phyloP scores from a whole-genome alignment of 2,888 invertebrate species.

The Drosophila borealis region DNA sequence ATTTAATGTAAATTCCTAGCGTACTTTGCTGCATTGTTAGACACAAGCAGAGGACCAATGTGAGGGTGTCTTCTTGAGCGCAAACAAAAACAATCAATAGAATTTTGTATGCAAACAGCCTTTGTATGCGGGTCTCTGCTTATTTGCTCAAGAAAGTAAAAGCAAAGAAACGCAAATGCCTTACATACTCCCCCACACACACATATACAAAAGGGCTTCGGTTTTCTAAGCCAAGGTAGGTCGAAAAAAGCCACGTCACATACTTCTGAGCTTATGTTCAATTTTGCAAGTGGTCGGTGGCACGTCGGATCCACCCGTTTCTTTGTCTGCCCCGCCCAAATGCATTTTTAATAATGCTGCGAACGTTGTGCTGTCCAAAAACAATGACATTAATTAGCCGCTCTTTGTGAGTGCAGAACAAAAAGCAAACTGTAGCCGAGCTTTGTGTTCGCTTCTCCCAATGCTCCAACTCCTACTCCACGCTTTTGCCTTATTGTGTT shows the following conservation, averaged over 20 bases:
- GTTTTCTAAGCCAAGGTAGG: slow-evolving; percentile 18
- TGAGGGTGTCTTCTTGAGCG: slow-evolving; percentile 29
- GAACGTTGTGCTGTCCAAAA: slow-evolving; percentile 63
- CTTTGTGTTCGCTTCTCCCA: slow-evolving; percentile 30
- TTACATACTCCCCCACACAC: slow-evolving; percentile 2
- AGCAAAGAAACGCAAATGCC: slow-evolving; percentile 52
- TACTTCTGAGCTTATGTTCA: slow-evolving; percentile 17
- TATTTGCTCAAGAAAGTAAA: slow-evolving; percentile 72
- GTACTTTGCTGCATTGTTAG: slow-evolving; percentile 62
- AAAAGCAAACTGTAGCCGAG: slow-evolving; percentile 61
- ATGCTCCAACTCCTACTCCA: slow-evolving; percentile 15
- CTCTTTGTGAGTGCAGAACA: slow-evolving; percentile 63
- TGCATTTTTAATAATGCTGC: slow-evolving; percentile 69
- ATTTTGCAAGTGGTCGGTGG: slow-evolving; percentile 29
- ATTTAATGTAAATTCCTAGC: slow-evolving; percentile 65
- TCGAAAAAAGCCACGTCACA: slow-evolving; percentile 3
- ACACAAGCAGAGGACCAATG: slow-evolving; percentile 3
- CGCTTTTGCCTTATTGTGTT: slow-evolving; percentile 43
- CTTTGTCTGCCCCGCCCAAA: slow-evolving; percentile 42
- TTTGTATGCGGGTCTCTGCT: slow-evolving; percentile 54
- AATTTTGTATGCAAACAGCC: slow-evolving; percentile 75
- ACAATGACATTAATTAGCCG: slow-evolving; percentile 79
- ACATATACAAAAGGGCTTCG: slow-evolving; percentile 5
- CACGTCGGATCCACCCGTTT: slow-evolving; percentile 5
- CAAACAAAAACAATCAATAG: slow-evolving; percentile 74